Base-by-base conservation (phyloP, 2,797 vertebrate species). In the Sebastes wilsoni region DNA sequence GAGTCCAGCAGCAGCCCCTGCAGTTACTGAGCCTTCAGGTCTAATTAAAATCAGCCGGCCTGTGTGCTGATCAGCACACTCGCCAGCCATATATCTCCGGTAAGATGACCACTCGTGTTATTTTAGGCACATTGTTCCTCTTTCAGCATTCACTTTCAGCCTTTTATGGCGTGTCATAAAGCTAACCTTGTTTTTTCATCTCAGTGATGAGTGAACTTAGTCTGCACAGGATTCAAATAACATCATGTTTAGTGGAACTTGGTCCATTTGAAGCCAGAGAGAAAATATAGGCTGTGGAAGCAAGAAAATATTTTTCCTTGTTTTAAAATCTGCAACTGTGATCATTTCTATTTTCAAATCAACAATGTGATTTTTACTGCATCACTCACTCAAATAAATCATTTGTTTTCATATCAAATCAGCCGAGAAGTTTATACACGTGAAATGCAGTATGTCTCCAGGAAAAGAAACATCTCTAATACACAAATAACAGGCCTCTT, bases 1-100 rank as follows among this genome's bases (percentile, higher is more conserved):
- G 84, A 92, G 91, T 88, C 85, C 85, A 58, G 85, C 82, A 81
- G 88, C 82, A 87, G 91, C 74, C 75, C 66, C 42, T 79, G 79
- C 81, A 90, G 87, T 90, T 87, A 87, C 85, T 79, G 82, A 85
- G 80, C 87, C 86, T 90, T 94, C 90, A 85, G 69, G 84, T 92
- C 85, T 69, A 87, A 90, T 92, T 92, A 93, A 87, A 89, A 73
- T 92, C 89, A 90, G 72, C 52, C 83, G 46, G 84, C 49, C 78
- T 65, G 75, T 52, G 64, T 84, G 83, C 78, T 80, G 89, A 92
- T 91, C 82, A 89, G 81, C 86, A 80, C 75, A 71, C 76, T 79
- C 36, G 69, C 67, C 83, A 82, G 80, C 86, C 85, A 77, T 87
- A 87, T 84, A 89, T 93, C 90, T 92, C 81, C 5, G 14, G 77